Evolutionary conservation across 2,888 invertebrate species (phyloP).

Genomic region (Nomada goodeniana): DNA sequence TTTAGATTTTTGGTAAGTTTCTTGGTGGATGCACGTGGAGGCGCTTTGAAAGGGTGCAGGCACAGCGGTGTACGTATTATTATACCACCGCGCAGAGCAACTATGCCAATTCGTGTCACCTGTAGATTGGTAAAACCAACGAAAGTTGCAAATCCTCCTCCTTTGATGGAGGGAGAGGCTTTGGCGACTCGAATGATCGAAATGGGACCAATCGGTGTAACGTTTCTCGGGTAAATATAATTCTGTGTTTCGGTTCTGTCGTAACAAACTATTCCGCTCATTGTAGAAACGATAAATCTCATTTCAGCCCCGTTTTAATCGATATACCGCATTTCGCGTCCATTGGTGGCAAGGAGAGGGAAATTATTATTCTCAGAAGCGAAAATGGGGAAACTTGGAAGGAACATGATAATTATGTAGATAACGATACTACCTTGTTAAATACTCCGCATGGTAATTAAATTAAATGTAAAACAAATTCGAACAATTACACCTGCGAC

Average conservation of each 20-base stretch:
- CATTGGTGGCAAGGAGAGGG: slow-evolving; percentile 95
- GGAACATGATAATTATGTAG: slow-evolving; percentile 91
- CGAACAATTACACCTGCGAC: neutral
- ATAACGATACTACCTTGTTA: slow-evolving; percentile 86
- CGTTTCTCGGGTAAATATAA: slow-evolving; percentile 94
- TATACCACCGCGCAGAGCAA: slow-evolving; percentile 97
- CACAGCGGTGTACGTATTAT: slow-evolving; percentile 98
- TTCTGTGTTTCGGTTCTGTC: neutral
- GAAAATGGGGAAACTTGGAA: slow-evolving; percentile 99
- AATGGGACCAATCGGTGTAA: slow-evolving; percentile 97
- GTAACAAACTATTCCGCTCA: neutral
- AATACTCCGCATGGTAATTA: slow-evolving; percentile 89
- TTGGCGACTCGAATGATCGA: slow-evolving; percentile 97
- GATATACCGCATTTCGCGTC: slow-evolving; percentile 99
- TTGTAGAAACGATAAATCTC: neutral
- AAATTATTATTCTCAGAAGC: slow-evolving; percentile 97
- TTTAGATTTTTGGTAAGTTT: slow-evolving; percentile 98
- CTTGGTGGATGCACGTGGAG: slow-evolving; percentile 99
- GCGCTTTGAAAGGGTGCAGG: slow-evolving; percentile 99
- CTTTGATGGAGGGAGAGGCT: slow-evolving; percentile 99
- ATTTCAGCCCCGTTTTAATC: slow-evolving; percentile 93
- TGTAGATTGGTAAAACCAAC: slow-evolving; percentile 94
- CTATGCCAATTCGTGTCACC: slow-evolving; percentile 98
- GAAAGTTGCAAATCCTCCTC: slow-evolving; percentile 94
- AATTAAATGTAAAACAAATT: neutral